A percentile compares a stretch with the other conserved stretches of the same genome.
These are phyloP conservation scores for Apeira syringaria DNA, from an alignment of 2,888 invertebrate species.

Conservation along the genomic window DNA sequence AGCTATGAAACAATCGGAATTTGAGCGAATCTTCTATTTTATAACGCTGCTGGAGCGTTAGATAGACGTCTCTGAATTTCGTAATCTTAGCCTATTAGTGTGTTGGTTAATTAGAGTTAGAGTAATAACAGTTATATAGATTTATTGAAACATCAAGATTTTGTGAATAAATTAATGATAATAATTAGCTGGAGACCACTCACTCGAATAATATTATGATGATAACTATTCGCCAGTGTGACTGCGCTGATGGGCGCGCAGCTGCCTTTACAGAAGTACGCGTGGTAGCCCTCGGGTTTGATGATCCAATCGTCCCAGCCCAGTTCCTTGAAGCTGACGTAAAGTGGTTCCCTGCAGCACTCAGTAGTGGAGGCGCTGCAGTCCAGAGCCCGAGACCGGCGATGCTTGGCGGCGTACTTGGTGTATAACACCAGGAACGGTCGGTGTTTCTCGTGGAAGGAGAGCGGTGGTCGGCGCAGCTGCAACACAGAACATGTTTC, in stretches of 20 bases:
- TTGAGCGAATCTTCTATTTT: too few relatives aligned
- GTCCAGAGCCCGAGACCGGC: slow-evolving; percentile 86
- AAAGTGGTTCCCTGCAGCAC: slow-evolving; percentile 92
- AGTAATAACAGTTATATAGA: too few relatives aligned
- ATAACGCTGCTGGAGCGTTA: too few relatives aligned
- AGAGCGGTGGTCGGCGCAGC: slow-evolving; percentile 86
- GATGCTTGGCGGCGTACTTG: slow-evolving; percentile 86
- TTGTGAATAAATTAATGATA: too few relatives aligned
- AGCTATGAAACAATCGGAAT: too few relatives aligned
- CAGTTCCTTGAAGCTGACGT: slow-evolving; percentile 92
- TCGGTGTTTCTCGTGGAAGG: slow-evolving; percentile 86
- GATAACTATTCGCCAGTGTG: slow-evolving; percentile 81
- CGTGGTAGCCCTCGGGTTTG: slow-evolving; percentile 91
- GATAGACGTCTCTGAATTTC: too few relatives aligned
- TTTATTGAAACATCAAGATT: too few relatives aligned
- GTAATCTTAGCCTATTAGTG: too few relatives aligned
- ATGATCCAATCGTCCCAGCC: slow-evolving; percentile 96
- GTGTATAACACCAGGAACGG: slow-evolving; percentile 93
- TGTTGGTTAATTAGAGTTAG: too few relatives aligned
- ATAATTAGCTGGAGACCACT: too few relatives aligned
- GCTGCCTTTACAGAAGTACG: slow-evolving; percentile 93
- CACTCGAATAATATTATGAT: slow-evolving; percentile 90
- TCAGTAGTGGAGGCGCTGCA: slow-evolving; percentile 87
- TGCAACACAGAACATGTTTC: slow-evolving; percentile 42
- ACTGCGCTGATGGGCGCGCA: slow-evolving; percentile 90